Percentiles rank a stretch among this genome's conserved stretches.
Conservation (phyloP, 2,113 vertebrate species). For the Asarcornis scutulata region DNA sequence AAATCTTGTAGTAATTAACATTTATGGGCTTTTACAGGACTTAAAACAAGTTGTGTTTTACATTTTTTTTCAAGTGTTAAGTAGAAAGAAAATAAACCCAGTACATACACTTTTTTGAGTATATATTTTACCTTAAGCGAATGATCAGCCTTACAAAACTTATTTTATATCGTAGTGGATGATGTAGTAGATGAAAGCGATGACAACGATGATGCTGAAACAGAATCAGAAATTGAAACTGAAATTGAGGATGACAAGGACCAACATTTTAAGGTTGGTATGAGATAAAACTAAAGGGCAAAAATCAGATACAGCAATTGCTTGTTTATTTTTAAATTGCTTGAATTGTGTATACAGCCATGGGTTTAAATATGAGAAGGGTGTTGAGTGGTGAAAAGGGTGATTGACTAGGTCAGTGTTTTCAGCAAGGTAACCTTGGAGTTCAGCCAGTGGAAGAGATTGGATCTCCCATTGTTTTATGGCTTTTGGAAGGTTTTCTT, state of each 20-base stretch:
- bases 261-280: conserved; percentile 79
- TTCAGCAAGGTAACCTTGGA: background rate
- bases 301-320: background rate
- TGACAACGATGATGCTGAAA: conserved; percentile 91
- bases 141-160: conserved; percentile 50
- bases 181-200: conserved; percentile 97
- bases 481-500: background rate
- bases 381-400: background rate
- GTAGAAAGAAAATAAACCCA: background rate
- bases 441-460: background rate
- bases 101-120: background rate
- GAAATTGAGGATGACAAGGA: conserved; percentile 93
- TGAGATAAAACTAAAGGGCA: background rate
- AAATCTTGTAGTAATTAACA: background rate
- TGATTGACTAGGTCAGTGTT: background rate
- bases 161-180: conserved; percentile 86
- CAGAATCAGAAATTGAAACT: conserved; percentile 87
- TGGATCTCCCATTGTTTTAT: background rate
- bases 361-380: background rate
- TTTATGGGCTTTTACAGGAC: background rate
- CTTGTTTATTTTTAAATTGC: background rate
- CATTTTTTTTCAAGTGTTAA: background rate
- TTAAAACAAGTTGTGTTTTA: background rate
- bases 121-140: conserved; percentile 36
- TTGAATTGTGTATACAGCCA: background rate